phyloP scores from a whole-genome alignment of 2,797 vertebrate species.

The Micromesistius poutassou region DNA sequence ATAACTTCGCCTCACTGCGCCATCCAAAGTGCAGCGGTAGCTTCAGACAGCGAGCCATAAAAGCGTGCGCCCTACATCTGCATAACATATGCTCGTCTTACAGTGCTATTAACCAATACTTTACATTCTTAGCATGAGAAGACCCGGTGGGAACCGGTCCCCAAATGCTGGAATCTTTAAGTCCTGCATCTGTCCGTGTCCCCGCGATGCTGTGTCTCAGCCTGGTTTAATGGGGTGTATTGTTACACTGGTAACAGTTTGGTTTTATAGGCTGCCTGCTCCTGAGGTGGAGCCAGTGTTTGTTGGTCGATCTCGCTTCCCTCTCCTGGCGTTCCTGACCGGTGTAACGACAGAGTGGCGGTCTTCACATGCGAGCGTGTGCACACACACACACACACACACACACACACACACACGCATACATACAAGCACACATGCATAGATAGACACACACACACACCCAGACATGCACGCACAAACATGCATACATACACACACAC shows the following conservation, averaged over 20 bases:
- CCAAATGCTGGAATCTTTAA: background rate
- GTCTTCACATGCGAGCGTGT: constrained; percentile 35
- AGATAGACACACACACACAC: constrained; percentile 19
- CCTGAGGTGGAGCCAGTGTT: constrained; percentile 25
- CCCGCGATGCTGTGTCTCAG: background rate
- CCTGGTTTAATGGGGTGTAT: background rate
- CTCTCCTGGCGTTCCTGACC: constrained; percentile 32
- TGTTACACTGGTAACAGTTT: background rate
- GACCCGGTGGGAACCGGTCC: constrained; percentile 42
- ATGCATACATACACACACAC: background rate
- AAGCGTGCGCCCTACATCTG: constrained; percentile 56
- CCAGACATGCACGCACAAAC: constrained; percentile 6
- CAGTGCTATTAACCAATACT: constrained; percentile 53
- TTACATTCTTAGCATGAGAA: constrained; percentile 61
- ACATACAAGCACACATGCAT: constrained; percentile 7
- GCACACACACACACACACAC: background rate
- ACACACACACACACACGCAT: constrained; percentile 46
- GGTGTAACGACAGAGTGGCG: constrained; percentile 62
- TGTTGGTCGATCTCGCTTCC: constrained; percentile 45
- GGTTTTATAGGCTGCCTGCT: constrained; percentile 26
- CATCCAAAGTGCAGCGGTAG: constrained; percentile 29
- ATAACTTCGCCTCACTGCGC: constrained; percentile 13
- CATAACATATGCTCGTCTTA: constrained; percentile 59
- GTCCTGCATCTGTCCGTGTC: no score
- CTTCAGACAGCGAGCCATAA: constrained; percentile 14